Conservation (phyloP, 35 echinoderm and acorn worm genomes). For the Ophiothrix spiculata region DNA sequence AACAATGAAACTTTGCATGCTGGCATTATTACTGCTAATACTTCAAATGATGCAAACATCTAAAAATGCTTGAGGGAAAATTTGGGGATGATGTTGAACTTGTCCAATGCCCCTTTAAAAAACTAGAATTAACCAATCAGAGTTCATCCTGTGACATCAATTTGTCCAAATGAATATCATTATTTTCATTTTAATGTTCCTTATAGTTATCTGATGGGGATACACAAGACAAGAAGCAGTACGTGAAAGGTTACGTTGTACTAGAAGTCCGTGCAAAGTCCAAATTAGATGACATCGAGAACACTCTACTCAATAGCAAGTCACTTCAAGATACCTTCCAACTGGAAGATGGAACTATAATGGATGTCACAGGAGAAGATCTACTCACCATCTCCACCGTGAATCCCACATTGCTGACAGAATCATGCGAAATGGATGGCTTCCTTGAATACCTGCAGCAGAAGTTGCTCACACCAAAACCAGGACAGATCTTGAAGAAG, state of each 20-base stretch:
- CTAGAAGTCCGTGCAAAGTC: slow-evolving; percentile 67
- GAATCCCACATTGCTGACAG: slow-evolving; percentile 46
- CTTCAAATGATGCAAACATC: no score
- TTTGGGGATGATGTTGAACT: no score
- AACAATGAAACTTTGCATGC: no score
- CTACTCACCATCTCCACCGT: slow-evolving; percentile 61
- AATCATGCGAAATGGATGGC: slow-evolving; percentile 37
- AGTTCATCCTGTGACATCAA: no score
- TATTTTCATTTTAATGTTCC: no score
- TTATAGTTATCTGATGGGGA: no score
- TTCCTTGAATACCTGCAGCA: slow-evolving; percentile 51
- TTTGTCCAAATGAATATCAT: no score
- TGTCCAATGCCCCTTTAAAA: no score
- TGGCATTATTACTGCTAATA: no score
- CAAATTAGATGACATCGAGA: slow-evolving; percentile 64
- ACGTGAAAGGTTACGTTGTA: slow-evolving; percentile 66
- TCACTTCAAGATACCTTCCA: slow-evolving; percentile 34
- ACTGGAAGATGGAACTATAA: slow-evolving; percentile 35
- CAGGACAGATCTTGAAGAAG: slow-evolving; percentile 9
- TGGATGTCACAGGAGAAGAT: slow-evolving; percentile 60
- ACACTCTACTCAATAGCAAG: slow-evolving; percentile 56
- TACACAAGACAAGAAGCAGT: slow-evolving; percentile 3
- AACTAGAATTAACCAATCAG: no score
- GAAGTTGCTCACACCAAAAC: slow-evolving; percentile 56
- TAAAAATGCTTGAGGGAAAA: no score